Percentiles rank a stretch among this genome's conserved stretches.
Evolutionary conservation across 2,797 vertebrate species (phyloP).

Genomic region (Rhynchonycteris naso): DNA sequence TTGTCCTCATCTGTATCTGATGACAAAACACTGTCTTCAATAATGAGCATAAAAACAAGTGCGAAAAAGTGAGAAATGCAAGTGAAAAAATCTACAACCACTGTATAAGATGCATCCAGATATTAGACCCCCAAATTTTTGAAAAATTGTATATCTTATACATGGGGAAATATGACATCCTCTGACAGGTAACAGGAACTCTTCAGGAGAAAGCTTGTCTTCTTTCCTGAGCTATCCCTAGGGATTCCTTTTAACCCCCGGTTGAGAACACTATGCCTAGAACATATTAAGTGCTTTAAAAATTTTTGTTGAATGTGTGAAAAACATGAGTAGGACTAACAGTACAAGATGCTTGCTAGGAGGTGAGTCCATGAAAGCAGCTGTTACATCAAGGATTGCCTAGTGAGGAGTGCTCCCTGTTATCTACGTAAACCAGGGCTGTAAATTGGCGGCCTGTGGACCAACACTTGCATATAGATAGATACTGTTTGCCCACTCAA

Average conservation of each 20-base stretch:
- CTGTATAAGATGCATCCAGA: too few species aligned
- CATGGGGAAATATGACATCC: neutral
- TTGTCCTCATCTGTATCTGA: too few species aligned
- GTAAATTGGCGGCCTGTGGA: neutral
- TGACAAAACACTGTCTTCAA: too few species aligned
- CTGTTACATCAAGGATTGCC: neutral
- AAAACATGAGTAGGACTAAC: neutral
- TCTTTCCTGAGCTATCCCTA: neutral
- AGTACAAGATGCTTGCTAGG: neutral
- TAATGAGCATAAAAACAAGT: too few species aligned
- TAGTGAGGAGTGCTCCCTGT: neutral
- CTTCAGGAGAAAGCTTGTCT: neutral
- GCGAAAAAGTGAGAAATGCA: too few species aligned
- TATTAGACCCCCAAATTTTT: too few species aligned
- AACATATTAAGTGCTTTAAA: neutral
- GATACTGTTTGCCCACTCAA: neutral
- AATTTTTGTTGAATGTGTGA: neutral
- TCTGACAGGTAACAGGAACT: neutral
- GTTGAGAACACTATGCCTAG: neutral
- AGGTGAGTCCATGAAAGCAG: neutral
- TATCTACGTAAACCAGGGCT: neutral
- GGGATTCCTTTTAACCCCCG: neutral
- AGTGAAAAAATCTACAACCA: too few species aligned
- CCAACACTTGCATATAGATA: neutral
- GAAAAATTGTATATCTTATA: too few species aligned